Base-by-base conservation (phyloP, 2,888 invertebrate genomes). In the Blastobasis lacticolella region DNA sequence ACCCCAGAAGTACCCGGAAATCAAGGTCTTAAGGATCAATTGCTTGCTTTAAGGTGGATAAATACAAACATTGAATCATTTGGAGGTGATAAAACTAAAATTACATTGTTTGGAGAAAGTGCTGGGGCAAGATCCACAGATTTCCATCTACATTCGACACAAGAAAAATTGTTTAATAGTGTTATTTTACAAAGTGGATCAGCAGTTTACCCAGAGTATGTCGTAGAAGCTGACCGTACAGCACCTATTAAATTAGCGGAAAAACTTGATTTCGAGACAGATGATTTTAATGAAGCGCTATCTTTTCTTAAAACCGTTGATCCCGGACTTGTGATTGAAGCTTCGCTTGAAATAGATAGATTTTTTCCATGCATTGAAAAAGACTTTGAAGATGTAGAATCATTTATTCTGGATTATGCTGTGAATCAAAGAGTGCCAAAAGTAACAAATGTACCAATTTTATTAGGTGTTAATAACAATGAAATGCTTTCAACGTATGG, bases 11-110 rank as follows among this genome's bases (percentile, higher is more conserved):
- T 72, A n/a, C 69, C 78, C 4, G 80, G 79, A 9, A 81, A 81
- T 48, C 73, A 76, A 56, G 81, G 81, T 0, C 57, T 81, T 0
- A 79, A 78, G 63, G 81, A 81, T 49, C 80, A 80, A 57, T 41
- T 63, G 0, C 37, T 67, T 6, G 80, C 73, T 40, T 56, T 81
- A 5, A 65, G 64, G 57, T 81, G 81, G 81, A 62, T 81, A 0
- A 71, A 69, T 51, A 53, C 70, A 5, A 73, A 79, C 44, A 79
- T 81, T 40, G 62, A 59, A 56, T 66, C 72, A 0, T 81, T 81
- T 51, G 77, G 78, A 47, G 81, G 81, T n/a, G 71, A 80, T 54
- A 52, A 60, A 3, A 53, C 70, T 48, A 64, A 65, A 55, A 67
- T 81, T 38, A 81, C 80, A 9, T 23, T 73, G 5, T 69, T 71